These are phyloP conservation scores for Ramphastos sulfuratus DNA, from an alignment of 2,113 vertebrate species.

Conservation along the genomic window DNA sequence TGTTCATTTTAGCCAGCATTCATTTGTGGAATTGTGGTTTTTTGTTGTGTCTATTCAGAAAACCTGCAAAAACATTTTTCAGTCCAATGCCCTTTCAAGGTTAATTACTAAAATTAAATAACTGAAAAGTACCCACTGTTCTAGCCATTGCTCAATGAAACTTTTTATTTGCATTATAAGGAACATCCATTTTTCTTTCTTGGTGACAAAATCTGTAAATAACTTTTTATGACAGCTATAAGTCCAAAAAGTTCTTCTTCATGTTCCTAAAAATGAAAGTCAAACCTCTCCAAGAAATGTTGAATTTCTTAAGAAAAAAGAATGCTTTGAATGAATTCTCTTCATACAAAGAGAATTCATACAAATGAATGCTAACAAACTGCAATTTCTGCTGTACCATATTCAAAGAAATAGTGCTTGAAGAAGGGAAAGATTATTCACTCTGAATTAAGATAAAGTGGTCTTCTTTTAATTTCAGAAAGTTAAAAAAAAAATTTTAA, in stretches of 20 bases:
- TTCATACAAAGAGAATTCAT: too few relatives aligned
- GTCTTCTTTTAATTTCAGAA: neutral
- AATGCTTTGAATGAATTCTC: neutral
- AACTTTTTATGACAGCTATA: neutral
- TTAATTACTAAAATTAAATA: neutral
- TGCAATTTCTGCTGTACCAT: neutral
- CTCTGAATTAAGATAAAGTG: neutral
- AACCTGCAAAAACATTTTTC: neutral
- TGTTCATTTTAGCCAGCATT: neutral
- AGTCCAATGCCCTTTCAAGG: neutral
- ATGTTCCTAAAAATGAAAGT: neutral
- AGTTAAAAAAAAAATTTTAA: too few relatives aligned
- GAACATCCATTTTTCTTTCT: neutral
- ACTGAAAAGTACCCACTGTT: neutral
- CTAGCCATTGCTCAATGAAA: neutral
- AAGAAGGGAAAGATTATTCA: neutral
- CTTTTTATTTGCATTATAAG: neutral
- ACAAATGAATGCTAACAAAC: too few relatives aligned
- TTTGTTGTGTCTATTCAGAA: neutral
- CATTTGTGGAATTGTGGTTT: neutral
- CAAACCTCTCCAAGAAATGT: neutral
- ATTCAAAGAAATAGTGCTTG: neutral
- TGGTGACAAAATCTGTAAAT: slow-evolving; percentile 17
- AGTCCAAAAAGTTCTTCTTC: neutral
- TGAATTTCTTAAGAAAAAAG: neutral